A percentile compares a stretch with the other conserved stretches of the same genome.
phyloP scores from a whole-genome alignment of 2,113 vertebrate species.

The Myxocyprinus asiaticus region DNA sequence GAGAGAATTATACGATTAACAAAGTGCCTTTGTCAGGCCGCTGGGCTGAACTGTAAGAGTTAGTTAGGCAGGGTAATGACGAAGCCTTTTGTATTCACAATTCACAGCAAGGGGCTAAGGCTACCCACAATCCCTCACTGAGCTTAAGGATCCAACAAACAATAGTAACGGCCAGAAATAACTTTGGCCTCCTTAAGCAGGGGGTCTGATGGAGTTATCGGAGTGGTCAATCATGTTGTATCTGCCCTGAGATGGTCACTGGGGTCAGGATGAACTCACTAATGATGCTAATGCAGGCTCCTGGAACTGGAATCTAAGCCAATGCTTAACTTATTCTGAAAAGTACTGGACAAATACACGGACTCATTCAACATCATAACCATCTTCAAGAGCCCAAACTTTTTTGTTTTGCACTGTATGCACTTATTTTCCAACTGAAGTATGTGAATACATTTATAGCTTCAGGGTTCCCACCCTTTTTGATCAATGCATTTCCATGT shows the following conservation, averaged over 20 bases:
- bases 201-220: slow-evolving; percentile 1
- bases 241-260: not conserved
- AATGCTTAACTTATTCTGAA: too few relatives aligned
- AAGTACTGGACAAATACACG: too few relatives aligned
- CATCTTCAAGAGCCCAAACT: too few relatives aligned
- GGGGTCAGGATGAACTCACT: slow-evolving; percentile 1
- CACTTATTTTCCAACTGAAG: too few relatives aligned
- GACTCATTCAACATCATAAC: too few relatives aligned
- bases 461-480: too few relatives aligned
- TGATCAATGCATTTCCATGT: too few relatives aligned
- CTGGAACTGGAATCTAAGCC: too few relatives aligned
- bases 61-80: slow-evolving; percentile 51
- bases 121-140: slow-evolving; percentile 30
- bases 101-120: slow-evolving; percentile 43
- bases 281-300: too few relatives aligned
- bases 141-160: slow-evolving; percentile 41
- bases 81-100: slow-evolving; percentile 47
- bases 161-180: slow-evolving; percentile 46
- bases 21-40: slow-evolving; percentile 52
- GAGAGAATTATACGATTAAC: slow-evolving; percentile 37
- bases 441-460: too few relatives aligned
- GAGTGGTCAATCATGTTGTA: not conserved
- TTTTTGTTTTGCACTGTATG: too few relatives aligned
- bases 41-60: slow-evolving; percentile 44
- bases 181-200: slow-evolving; percentile 32